phyloP scores from a whole-genome alignment of 2,888 invertebrate species.

The Oligia fasciuncula region DNA sequence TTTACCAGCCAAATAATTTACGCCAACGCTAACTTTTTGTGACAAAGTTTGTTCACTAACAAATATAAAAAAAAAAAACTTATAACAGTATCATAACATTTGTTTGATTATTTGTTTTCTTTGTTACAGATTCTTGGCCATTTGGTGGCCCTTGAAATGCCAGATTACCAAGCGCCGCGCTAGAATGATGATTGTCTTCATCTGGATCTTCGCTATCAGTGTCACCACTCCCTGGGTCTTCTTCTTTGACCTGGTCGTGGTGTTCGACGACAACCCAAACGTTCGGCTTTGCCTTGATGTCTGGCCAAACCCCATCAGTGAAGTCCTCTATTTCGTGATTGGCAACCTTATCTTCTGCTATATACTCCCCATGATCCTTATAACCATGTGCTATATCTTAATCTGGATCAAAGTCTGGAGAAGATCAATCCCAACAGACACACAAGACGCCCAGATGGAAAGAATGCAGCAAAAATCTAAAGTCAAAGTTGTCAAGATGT shows the following conservation, averaged over 20 bases:
- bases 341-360: constrained; percentile 97
- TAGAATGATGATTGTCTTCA: constrained; percentile 95
- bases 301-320: constrained; percentile 96
- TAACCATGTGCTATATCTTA: constrained; percentile 97
- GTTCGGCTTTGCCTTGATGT: constrained; percentile 94
- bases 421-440: constrained; percentile 96
- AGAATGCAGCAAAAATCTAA: constrained; percentile 98
- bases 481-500: constrained; percentile 98
- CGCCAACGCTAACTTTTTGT: neutral
- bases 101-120: constrained; percentile 53
- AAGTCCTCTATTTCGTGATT: constrained; percentile 95
- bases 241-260: constrained; percentile 95
- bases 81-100: constrained; percentile 23
- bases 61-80: neutral
- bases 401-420: constrained; percentile 98
- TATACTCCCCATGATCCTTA: constrained; percentile 96
- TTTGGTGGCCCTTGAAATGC: constrained; percentile 97
- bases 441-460: constrained; percentile 97
- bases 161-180: constrained; percentile 97
- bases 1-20: neutral
- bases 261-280: constrained; percentile 93
- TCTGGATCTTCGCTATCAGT: constrained; percentile 96
- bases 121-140: constrained; percentile 97
- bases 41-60: neutral
- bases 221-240: constrained; percentile 97